phyloP scores from a whole-genome alignment of 2,888 invertebrate species.

The Onthophagus sagittarius region DNA sequence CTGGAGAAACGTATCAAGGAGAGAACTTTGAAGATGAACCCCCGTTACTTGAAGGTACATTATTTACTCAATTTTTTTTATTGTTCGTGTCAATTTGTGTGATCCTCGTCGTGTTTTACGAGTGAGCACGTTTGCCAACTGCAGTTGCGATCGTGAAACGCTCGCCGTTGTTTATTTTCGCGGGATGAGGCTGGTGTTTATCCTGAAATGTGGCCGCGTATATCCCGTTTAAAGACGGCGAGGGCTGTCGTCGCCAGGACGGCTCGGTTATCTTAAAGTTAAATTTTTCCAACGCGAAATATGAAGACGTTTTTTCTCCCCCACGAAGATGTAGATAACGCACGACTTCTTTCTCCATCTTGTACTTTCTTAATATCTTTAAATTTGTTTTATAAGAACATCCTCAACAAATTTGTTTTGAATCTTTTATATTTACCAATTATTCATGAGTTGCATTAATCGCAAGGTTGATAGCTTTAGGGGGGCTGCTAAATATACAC shows the following conservation, averaged over 20 bases:
- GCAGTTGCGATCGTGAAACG: conserved; percentile 6
- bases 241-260: conserved; percentile 11
- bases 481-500: too few relatives aligned
- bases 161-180: conserved; percentile 27
- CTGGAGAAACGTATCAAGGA: conserved; percentile 23
- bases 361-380: not conserved
- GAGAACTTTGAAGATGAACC: conserved; percentile 34
- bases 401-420: not conserved
- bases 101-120: not conserved
- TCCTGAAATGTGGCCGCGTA: conserved; percentile 36
- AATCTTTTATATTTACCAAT: too few relatives aligned
- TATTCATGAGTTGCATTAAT: too few relatives aligned
- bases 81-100: not conserved
- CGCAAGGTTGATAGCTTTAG: too few relatives aligned
- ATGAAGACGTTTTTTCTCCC: conserved; percentile 4
- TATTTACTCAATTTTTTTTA: not conserved
- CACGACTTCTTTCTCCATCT: not conserved
- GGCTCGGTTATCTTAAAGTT: conserved; percentile 24
- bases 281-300: conserved; percentile 15
- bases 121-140: conserved; percentile 5
- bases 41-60: conserved; percentile 33
- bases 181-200: conserved; percentile 27
- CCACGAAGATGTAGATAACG: not conserved
- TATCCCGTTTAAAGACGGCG: conserved; percentile 33
- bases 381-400: not conserved